Conservation (phyloP, 2,888 invertebrate species). For the Leptarthrus brevirostris region DNA sequence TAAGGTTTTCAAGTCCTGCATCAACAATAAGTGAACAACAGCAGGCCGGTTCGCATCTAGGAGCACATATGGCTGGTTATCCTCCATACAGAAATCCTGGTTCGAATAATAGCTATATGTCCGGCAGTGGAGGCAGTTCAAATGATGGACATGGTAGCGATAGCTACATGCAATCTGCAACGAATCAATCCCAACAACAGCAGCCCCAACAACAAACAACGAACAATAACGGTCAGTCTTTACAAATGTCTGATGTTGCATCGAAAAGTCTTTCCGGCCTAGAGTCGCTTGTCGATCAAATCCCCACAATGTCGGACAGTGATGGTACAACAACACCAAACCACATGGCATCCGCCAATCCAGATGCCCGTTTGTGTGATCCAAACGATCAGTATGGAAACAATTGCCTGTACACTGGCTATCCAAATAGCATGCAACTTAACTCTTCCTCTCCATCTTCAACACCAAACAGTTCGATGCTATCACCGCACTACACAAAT, state of each 20-base stretch:
- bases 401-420: constrained; percentile 50
- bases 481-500: constrained; percentile 46
- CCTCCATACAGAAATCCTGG: constrained; percentile 60
- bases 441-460: constrained; percentile 40
- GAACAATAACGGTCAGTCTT: constrained; percentile 53
- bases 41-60: constrained; percentile 5
- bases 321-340: constrained; percentile 61
- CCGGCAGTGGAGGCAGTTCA: constrained; percentile 48
- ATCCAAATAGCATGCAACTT: constrained; percentile 48
- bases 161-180: constrained; percentile 21
- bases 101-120: constrained; percentile 60
- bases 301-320: constrained; percentile 86
- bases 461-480: constrained; percentile 33
- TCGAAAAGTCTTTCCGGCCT: constrained; percentile 87
- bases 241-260: constrained; percentile 73
- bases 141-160: constrained; percentile 43
- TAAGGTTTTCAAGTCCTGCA: constrained; percentile 69
- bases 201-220: constrained; percentile 53
- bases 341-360: constrained; percentile 9
- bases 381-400: constrained; percentile 54
- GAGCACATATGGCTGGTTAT: constrained; percentile 4
- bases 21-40: constrained; percentile 58
- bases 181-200: constrained; percentile 55
- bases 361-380: constrained; percentile 40
- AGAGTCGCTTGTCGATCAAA: constrained; percentile 91